Evolutionary conservation across 2,888 invertebrate genomes (phyloP).

Genomic region (Chydorus sphaericus): DNA sequence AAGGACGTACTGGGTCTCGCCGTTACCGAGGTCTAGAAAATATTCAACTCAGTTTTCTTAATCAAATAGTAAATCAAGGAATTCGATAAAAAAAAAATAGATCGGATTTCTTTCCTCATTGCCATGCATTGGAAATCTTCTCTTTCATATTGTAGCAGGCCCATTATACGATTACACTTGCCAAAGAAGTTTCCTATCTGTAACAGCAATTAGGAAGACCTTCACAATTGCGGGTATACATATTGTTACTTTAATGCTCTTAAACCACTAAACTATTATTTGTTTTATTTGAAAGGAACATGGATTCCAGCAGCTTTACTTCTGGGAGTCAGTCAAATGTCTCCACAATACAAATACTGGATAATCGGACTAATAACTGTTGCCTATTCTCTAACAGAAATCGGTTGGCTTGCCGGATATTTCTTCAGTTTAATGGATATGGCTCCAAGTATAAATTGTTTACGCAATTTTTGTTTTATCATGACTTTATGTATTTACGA

Average conservation of each 20-base stretch:
- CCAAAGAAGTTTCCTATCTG: too few relatives aligned
- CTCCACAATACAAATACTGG: neutral
- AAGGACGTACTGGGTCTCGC: slow-evolving; percentile 32
- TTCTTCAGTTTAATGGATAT: slow-evolving; percentile 33
- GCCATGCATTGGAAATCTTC: neutral
- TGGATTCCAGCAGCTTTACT: neutral
- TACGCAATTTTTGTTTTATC: neutral
- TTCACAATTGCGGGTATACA: neutral
- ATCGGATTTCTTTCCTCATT: neutral
- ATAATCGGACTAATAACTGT: neutral
- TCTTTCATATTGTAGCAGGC: neutral
- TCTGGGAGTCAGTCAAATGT: neutral
- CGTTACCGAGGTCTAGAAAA: slow-evolving; percentile 27
- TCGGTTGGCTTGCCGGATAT: slow-evolving; percentile 27
- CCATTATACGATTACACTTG: neutral
- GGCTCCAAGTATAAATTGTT: slow-evolving; percentile 25
- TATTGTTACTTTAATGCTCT: neutral
- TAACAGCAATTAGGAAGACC: neutral
- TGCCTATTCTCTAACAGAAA: slow-evolving; percentile 7
- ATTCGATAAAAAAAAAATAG: neutral
- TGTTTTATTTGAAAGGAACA: neutral
- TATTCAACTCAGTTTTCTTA: too few relatives aligned
- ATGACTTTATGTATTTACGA: neutral
- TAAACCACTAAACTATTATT: too few relatives aligned
- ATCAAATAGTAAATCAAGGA: neutral